Percentiles rank a stretch among this genome's conserved stretches.
phyloP scores from a whole-genome alignment of 2,888 invertebrate species.

The Chloroclystis v-ata region DNA sequence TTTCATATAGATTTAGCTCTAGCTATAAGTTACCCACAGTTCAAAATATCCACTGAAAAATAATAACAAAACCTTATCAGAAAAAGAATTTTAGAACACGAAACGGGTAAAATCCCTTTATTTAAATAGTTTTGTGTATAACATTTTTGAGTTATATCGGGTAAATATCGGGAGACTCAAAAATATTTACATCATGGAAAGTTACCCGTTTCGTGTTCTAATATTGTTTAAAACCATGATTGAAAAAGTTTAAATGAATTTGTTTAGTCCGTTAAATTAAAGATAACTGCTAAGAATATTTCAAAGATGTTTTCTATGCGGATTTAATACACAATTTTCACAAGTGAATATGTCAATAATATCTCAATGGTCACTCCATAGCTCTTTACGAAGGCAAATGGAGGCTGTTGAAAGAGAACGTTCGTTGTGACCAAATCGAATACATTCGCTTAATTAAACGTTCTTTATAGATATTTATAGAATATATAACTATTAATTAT shows the following conservation, averaged over 20 bases:
- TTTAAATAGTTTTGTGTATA: too few species aligned
- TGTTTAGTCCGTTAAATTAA: too few species aligned
- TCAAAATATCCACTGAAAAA: constrained; percentile 6
- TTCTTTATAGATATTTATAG: constrained; percentile 77
- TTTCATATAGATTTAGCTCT: constrained; percentile 9
- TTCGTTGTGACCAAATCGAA: constrained; percentile 75
- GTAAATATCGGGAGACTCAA: too few species aligned
- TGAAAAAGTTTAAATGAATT: too few species aligned
- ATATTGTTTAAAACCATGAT: too few species aligned
- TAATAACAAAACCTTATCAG: too few species aligned
- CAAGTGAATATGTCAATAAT: neutral
- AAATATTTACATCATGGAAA: too few species aligned
- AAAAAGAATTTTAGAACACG: too few species aligned
- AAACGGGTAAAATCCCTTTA: too few species aligned
- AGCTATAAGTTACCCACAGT: constrained; percentile 15
- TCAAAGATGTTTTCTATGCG: neutral
- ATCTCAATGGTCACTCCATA: constrained; percentile 7
- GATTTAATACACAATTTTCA: neutral
- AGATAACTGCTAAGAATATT: neutral
- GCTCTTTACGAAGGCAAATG: neutral
- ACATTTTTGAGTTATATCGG: too few species aligned
- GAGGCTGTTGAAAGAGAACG: constrained; percentile 33
- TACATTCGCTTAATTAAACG: constrained; percentile 76
- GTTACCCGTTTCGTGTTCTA: too few species aligned
- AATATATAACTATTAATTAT: constrained; percentile 75